A percentile compares a stretch with the other conserved stretches of the same genome.
These are phyloP conservation scores for Amblyteles armatorius DNA, from an alignment of 2,888 invertebrate genomes.

Conservation along the genomic window DNA sequence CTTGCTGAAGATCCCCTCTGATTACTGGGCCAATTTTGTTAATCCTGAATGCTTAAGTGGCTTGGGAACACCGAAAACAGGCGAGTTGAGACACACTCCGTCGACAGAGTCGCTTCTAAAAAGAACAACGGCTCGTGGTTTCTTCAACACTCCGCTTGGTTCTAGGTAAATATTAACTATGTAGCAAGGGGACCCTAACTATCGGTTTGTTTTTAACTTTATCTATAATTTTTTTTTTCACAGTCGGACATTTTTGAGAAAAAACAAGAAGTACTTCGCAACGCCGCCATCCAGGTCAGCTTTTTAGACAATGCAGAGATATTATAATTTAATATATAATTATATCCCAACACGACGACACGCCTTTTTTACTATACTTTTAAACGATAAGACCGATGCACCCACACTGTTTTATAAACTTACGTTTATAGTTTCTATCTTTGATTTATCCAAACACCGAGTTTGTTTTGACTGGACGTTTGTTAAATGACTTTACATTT, in stretches of 20 bases:
- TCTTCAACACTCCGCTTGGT: constrained; percentile 81
- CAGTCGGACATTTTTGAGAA: constrained; percentile 81
- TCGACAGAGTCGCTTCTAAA: constrained; percentile 83
- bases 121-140: constrained; percentile 79
- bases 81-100: constrained; percentile 81
- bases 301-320: constrained; percentile 70
- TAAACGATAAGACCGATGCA: constrained; percentile 41
- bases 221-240: constrained; percentile 62
- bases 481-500: constrained; percentile 1
- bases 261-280: constrained; percentile 82
- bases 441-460: neutral
- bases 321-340: constrained; percentile 66
- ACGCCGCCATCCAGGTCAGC: constrained; percentile 81
- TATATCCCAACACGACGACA: constrained; percentile 37
- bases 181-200: neutral
- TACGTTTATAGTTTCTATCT: constrained; percentile 41
- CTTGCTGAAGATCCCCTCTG: constrained; percentile 89
- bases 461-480: neutral
- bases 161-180: constrained; percentile 74
- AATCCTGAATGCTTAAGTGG: constrained; percentile 84
- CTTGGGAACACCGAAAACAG: constrained; percentile 79
- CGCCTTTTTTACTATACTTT: constrained; percentile 35
- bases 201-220: constrained; percentile 2
- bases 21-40: constrained; percentile 92
- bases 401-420: constrained; percentile 48